phyloP scores from a whole-genome alignment of 1,140 invertebrate genomes.

The Drosophila teissieri region DNA sequence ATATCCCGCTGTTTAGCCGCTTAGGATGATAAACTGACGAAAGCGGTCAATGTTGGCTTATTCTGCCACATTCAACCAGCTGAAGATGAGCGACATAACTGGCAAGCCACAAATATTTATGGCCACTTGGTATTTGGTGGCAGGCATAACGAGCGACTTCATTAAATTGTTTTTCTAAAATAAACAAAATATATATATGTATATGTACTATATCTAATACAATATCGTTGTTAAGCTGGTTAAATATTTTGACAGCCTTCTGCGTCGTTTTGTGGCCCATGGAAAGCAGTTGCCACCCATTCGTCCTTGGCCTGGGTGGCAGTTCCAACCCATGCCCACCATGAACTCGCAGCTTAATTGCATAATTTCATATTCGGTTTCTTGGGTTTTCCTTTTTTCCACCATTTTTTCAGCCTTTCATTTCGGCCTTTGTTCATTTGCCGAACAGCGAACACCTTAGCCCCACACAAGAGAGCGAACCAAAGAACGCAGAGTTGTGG shows the following conservation, averaged over 20 bases:
- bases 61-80: too few relatives aligned
- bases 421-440: conserved; percentile 35
- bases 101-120: neutral
- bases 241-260: conserved; percentile 3
- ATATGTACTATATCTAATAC: too few relatives aligned
- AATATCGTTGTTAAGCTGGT: too few relatives aligned
- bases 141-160: too few relatives aligned
- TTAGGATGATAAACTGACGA: conserved; percentile 50
- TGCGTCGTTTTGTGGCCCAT: neutral
- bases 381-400: conserved; percentile 16
- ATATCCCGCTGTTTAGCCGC: conserved; percentile 59
- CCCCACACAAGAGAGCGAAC: neutral
- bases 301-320: conserved; percentile 43
- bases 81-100: neutral
- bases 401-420: conserved; percentile 4
- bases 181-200: too few relatives aligned
- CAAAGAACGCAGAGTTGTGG: conserved; percentile 14
- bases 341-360: conserved; percentile 52
- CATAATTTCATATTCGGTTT: conserved; percentile 73
- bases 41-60: neutral
- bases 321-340: too few relatives aligned
- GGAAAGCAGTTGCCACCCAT: conserved; percentile 23
- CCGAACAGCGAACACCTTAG: conserved; percentile 6
- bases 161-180: too few relatives aligned
- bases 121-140: too few relatives aligned